phyloP scores from a whole-genome alignment of 1,140 invertebrate genomes.

The Oedothorax gibbosus region DNA sequence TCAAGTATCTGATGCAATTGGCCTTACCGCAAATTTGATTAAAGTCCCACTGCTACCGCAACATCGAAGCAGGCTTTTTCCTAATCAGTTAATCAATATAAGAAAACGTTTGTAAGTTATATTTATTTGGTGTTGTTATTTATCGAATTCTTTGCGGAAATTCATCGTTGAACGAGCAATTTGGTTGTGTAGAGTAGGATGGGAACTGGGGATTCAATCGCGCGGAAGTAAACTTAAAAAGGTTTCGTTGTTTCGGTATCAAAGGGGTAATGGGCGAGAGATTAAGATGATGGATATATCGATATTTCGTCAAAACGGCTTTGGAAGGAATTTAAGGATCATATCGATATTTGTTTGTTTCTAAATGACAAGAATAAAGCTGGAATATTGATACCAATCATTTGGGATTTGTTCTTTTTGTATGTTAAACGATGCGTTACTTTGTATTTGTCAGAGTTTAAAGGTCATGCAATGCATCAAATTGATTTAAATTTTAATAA shows the following conservation, averaged over 20 bases:
- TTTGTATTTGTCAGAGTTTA: no score
- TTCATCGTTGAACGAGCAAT: slow-evolving; percentile 49
- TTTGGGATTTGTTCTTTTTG: no score
- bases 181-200: neutral
- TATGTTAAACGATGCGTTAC: no score
- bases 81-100: slow-evolving; percentile 59
- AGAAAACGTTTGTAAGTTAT: slow-evolving; percentile 37
- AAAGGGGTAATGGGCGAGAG: slow-evolving; percentile 54
- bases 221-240: slow-evolving; percentile 10
- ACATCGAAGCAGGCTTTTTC: neutral
- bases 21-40: slow-evolving; percentile 57
- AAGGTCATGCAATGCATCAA: no score
- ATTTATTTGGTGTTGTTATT: slow-evolving; percentile 50
- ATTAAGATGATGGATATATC: slow-evolving; percentile 53
- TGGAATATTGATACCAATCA: no score
- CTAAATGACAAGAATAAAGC: no score
- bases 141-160: slow-evolving; percentile 32
- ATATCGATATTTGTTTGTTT: no score
- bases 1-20: slow-evolving; percentile 39
- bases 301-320: slow-evolving; percentile 18
- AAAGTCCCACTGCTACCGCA: slow-evolving; percentile 45
- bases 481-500: no score
- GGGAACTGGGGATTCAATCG: slow-evolving; percentile 15
- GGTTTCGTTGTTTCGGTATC: slow-evolving; percentile 16
- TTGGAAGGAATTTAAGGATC: no score